A percentile compares a stretch with the other conserved stretches of the same genome.
These are phyloP conservation scores for Sebastes fasciatus DNA, from an alignment of 2,113 vertebrate genomes.

Conservation along the genomic window DNA sequence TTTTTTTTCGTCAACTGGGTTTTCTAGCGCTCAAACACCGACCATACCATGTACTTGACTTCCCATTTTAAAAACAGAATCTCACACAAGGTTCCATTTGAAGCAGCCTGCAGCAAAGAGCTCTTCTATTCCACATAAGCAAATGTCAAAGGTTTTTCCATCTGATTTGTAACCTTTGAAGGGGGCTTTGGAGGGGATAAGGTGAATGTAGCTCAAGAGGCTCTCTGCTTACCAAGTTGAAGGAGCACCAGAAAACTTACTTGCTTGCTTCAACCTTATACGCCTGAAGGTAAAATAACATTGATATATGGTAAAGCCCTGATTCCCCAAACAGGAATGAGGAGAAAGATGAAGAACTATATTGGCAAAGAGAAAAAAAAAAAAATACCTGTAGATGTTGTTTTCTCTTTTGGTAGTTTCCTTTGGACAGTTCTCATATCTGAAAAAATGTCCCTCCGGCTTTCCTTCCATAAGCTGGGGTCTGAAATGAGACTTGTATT, in stretches of 20 bases:
- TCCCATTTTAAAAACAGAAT: constrained; percentile 4
- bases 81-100: constrained; percentile 1
- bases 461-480: not conserved
- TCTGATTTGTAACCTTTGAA: constrained; percentile 22
- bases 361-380: not conserved
- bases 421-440: not conserved
- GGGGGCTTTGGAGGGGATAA: not conserved
- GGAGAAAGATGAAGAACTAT: not conserved
- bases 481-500: constrained; percentile 30
- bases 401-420: not conserved
- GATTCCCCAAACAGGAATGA: constrained; percentile 14
- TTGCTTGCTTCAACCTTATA: not conserved
- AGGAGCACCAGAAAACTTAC: not conserved
- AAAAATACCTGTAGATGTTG: not conserved
- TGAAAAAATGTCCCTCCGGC: not conserved
- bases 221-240: not conserved
- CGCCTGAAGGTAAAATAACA: constrained; percentile 14
- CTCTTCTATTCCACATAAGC: constrained; percentile 26
- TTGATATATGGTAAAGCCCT: not conserved
- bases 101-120: constrained; percentile 9
- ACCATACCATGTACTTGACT: not conserved
- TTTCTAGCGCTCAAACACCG: not conserved
- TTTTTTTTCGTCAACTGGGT: not conserved
- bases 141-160: constrained; percentile 16
- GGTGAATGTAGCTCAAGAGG: constrained; percentile 13